Evolutionary conservation across 1,140 invertebrate species (phyloP), one percentile per base, ranked within the genome.

Genomic region (Neotoxoptera formosana): DNA sequence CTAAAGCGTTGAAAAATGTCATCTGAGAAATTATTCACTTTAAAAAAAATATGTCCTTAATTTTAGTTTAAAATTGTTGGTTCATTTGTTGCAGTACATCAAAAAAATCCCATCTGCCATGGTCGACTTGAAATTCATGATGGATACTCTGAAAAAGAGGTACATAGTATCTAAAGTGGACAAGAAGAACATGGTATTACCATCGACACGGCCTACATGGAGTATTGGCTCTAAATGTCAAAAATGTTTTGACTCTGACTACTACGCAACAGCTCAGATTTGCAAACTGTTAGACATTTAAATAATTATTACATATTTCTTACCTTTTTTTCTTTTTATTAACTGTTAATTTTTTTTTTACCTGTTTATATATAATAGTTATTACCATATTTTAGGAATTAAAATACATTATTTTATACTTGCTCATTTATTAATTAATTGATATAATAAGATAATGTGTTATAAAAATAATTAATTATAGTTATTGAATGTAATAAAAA

Each of bases 171-270:
- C 48, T 41, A 93, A 93, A 84, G 11, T 86, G 14, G 81, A 93
- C 11, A 93, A 93, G 25, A 93, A 86, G 23, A 34, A 21, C 2
- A 56, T 93, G 91, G 76, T 84, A 8, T 56, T 84, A 86, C 91
- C 91, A 23, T 86, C 91, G 20, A 84, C 48, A 2, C 60, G 47
- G 36, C 91, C 91, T 20, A 86, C 91, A 7, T 93, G 91, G 91
- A 93, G 48, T 86, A 84, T 93, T 21, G 91, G 91, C 34, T 93
- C 91, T 23, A 93, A 84, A 56, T 93, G 81, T 56, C 91, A 93
- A 93, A 93, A 86, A 8, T 93, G 91, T 93, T 93, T 93, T n/a
- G 91, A 86, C 21, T 93, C 91, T n/a, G 91, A 93, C 36, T 17
- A 60, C 11, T 93, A 86, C 34, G 91, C 91, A 6, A 93, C 91